Conservation (phyloP, 2,113 vertebrate species). For the Lophura nycthemera region DNA sequence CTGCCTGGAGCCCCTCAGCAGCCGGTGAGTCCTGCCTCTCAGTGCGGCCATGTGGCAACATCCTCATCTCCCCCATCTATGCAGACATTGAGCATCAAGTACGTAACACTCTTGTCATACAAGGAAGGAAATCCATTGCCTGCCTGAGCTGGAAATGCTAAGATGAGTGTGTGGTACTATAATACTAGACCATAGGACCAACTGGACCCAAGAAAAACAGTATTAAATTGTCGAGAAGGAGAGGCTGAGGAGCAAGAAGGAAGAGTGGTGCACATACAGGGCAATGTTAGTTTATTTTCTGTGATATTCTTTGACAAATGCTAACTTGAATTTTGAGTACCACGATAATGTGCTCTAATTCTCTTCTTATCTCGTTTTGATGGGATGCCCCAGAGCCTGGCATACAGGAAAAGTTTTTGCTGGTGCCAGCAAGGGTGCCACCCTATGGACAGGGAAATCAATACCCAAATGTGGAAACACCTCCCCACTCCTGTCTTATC, state of each 20-base stretch:
- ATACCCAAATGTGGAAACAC: not conserved
- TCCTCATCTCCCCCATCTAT: not conserved
- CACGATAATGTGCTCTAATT: not conserved
- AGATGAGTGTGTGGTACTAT: not conserved
- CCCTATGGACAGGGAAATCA: not conserved
- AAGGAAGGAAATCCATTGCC: not conserved
- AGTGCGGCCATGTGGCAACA: fast-evolving
- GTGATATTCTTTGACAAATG: not conserved
- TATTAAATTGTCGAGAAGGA: not conserved
- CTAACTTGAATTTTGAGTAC: not conserved
- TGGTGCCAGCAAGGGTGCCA: not conserved
- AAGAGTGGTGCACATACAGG: not conserved
- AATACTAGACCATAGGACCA: not conserved
- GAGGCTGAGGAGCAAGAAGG: not conserved
- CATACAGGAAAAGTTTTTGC: not conserved
- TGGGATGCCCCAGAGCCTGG: not conserved
- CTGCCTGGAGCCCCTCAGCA: conserved; percentile 80
- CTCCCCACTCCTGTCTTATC: not conserved
- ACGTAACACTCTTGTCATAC: not conserved
- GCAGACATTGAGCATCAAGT: fast-evolving
- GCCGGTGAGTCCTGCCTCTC: conserved; percentile 71
- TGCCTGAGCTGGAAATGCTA: not conserved
- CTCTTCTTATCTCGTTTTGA: not conserved
- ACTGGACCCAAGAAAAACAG: not conserved
- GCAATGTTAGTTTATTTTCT: not conserved